These are phyloP conservation scores for Sminthopsis crassicaudata DNA, from an alignment of 2,113 vertebrate genomes.

Conservation along the genomic window DNA sequence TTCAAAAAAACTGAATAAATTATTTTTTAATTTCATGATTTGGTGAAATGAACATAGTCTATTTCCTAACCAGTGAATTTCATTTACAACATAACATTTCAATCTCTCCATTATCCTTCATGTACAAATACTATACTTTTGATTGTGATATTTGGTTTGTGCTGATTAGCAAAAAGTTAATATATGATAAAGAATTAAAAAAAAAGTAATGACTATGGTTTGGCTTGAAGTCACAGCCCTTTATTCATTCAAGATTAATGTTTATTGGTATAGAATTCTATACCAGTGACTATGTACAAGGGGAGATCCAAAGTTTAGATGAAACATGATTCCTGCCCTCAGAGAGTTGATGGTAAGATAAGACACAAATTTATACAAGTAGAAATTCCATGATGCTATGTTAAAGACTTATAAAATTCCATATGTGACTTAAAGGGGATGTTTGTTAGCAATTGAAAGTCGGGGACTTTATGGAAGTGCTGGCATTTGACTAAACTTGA, in stretches of 20 bases:
- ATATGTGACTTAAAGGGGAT: background rate
- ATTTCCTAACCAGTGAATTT: constrained; percentile 13
- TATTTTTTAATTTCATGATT: constrained; percentile 32
- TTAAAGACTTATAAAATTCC: background rate
- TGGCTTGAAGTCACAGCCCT: background rate
- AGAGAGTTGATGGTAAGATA: background rate
- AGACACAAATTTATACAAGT: background rate
- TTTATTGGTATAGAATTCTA: background rate
- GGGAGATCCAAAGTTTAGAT: background rate
- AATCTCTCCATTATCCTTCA: background rate
- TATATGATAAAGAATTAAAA: background rate
- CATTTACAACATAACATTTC: background rate
- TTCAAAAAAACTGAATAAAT: constrained; percentile 50
- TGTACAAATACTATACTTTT: background rate
- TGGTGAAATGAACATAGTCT: constrained; percentile 12
- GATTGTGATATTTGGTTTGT: background rate
- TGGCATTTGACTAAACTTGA: background rate
- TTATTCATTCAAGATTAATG: background rate
- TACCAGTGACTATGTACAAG: background rate
- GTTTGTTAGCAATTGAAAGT: background rate
- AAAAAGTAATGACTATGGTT: background rate
- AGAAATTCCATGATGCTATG: background rate
- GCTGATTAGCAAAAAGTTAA: background rate
- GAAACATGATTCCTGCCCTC: background rate
- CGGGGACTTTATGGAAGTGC: background rate